Percentiles rank a stretch among this genome's conserved stretches.
Conservation (phyloP, 2,888 invertebrate species). For the Drosophila mercatorum region DNA sequence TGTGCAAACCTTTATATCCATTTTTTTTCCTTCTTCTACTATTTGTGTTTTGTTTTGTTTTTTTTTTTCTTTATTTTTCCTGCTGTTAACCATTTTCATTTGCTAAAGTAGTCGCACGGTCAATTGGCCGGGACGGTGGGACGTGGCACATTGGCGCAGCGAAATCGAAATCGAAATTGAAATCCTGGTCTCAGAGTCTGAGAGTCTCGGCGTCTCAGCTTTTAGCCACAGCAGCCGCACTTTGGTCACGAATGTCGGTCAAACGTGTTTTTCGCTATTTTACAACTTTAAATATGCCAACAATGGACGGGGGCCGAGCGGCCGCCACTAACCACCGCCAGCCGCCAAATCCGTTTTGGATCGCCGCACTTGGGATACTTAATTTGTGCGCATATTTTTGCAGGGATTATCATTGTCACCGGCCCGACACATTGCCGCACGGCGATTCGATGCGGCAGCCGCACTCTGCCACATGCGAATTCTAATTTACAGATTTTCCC, state of each 20-base stretch:
- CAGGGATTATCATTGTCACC: constrained; percentile 76
- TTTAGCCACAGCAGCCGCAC: constrained; percentile 57
- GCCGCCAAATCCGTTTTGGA: constrained; percentile 24
- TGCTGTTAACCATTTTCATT: constrained; percentile 68
- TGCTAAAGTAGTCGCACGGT: constrained; percentile 79
- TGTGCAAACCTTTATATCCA: constrained; percentile 38
- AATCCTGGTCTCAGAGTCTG: constrained; percentile 54
- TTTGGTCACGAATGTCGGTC: constrained; percentile 78
- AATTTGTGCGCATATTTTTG: constrained; percentile 79
- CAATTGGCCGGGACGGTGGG: constrained; percentile 56
- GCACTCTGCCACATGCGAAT: constrained; percentile 48
- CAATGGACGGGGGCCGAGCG: constrained; percentile 55
- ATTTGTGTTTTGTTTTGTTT: constrained; percentile 14
- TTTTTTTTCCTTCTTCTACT: constrained; percentile 18
- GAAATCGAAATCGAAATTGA: constrained; percentile 77
- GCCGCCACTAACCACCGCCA: constrained; percentile 26
- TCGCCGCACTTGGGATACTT: constrained; percentile 64
- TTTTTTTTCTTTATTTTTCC: constrained; percentile 16
- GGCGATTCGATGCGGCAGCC: constrained; percentile 51
- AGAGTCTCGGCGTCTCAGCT: constrained; percentile 15
- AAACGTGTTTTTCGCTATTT: constrained; percentile 79
- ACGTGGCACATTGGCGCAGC: constrained; percentile 61
- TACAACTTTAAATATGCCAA: constrained; percentile 81
- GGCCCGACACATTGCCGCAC: constrained; percentile 22
- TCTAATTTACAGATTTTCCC: constrained; percentile 54